phyloP scores from a whole-genome alignment of 1,140 invertebrate genomes.

The Drosophila elegans region DNA sequence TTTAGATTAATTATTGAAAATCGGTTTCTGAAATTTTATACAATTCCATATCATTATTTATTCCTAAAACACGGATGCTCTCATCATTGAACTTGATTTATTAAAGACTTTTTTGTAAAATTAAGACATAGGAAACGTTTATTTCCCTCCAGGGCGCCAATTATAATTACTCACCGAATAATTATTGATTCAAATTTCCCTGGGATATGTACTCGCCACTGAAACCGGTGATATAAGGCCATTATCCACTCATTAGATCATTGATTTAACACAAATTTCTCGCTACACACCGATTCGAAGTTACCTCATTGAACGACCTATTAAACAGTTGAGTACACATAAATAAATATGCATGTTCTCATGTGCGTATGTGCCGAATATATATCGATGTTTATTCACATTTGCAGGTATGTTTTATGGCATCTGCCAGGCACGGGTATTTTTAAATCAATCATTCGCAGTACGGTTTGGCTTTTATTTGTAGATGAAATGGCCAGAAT shows the following conservation, averaged over 20 bases:
- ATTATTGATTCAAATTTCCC: slow-evolving; percentile 19
- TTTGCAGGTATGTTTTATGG: slow-evolving; percentile 27
- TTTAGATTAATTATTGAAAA: slow-evolving; percentile 1
- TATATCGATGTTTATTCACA: slow-evolving; percentile 17
- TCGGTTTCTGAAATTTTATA: neutral
- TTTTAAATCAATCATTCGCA: slow-evolving; percentile 27
- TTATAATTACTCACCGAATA: neutral
- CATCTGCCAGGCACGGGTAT: slow-evolving; percentile 15
- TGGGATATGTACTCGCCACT: neutral
- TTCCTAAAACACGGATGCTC: too few relatives aligned
- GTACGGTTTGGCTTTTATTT: slow-evolving; percentile 8
- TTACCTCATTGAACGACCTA: slow-evolving; percentile 26
- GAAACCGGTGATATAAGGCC: slow-evolving; percentile 5
- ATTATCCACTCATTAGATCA: slow-evolving; percentile 29
- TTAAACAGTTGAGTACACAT: slow-evolving; percentile 12
- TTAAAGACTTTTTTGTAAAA: too few relatives aligned
- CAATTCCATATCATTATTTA: too few relatives aligned
- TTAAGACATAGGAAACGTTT: neutral
- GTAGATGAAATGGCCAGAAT: neutral
- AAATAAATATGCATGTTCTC: slow-evolving; percentile 5
- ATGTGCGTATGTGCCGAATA: slow-evolving; percentile 6
- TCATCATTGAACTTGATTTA: too few relatives aligned
- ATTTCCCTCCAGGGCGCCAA: neutral
- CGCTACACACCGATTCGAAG: neutral
- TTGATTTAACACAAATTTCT: slow-evolving; percentile 10